Evolutionary conservation across 2,888 invertebrate genomes (phyloP), one percentile per base, ranked within the genome.

Genomic region (Iphiclides podalirius): DNA sequence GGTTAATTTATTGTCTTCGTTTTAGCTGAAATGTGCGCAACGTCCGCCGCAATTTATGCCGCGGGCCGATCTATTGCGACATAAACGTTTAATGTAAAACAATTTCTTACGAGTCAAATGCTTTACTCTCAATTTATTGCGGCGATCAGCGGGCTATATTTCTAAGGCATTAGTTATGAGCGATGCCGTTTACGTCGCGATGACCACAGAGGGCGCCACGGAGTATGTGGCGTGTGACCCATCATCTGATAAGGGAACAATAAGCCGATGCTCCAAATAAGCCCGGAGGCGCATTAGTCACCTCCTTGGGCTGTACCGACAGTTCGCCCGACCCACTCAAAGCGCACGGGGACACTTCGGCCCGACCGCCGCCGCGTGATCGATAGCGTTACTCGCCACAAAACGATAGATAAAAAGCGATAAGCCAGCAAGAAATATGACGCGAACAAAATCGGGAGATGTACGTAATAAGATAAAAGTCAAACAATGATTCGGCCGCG

Each of bases 381-480:
- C 84, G 88, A 87, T 87, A 81, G 81, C 75, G 80, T 73, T 70
- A 83, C 83, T 83, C 78, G 80, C 84, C 79, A 83, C 85, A 85
- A 86, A 86, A 82, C 84, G 86, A 83, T 86, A 86, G 87, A 88
- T 87, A 87, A 85, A 84, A 82, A 79, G 79, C 79, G 88, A 88
- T 88, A 88, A 87, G 79, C 83, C 83, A 79, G n/a, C 77, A 84
- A 87, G 87, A 88, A 87, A 88, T 86, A 88, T 88, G 88, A 88
- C 80, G 87, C 86, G 87, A 87, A 88, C 88, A 86, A 86, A 88
- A 87, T 88, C 88, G 84, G 85, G 84, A 87, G 87, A 88, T 85
- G 84, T 84, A 82, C 83, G 87, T 87, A 87, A 87, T 87, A 87
- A 88, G 88, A 88, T 88, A 88, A 88, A 88, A 87, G 87, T 87